A percentile compares a stretch with the other conserved stretches of the same genome.
Conservation (phyloP, 2,797 vertebrate genomes). For the Apogon hyalosoma region DNA sequence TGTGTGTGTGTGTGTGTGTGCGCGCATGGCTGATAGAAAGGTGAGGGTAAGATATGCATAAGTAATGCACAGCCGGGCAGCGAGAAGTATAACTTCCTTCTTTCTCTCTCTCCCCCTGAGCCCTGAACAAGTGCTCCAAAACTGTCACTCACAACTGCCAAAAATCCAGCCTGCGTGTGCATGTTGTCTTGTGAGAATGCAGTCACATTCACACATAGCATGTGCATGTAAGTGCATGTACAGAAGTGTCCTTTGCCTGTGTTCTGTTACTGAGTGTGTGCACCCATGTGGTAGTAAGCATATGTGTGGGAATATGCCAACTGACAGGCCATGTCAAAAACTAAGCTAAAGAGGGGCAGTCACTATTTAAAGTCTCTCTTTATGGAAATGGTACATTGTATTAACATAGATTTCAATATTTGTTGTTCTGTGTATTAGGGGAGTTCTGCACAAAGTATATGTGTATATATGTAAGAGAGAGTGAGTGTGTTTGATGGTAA, state of each 20-base stretch:
- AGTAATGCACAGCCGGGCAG: conserved; percentile 44
- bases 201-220: conserved; percentile 21
- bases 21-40: conserved; percentile 25
- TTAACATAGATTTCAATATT: conserved; percentile 41
- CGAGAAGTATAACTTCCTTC: conserved; percentile 21
- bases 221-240: background rate
- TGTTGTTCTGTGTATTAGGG: conserved; percentile 13
- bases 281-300: conserved; percentile 12
- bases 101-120: conserved; percentile 18
- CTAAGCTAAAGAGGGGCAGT: conserved; percentile 16
- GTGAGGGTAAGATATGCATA: conserved; percentile 47
- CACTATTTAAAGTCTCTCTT: conserved; percentile 18
- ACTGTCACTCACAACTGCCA: conserved; percentile 74
- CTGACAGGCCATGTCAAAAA: conserved; percentile 32
- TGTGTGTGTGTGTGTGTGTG: background rate
- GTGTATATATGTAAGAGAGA: conserved; percentile 15
- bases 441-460: background rate
- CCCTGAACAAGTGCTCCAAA: conserved; percentile 67
- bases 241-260: conserved; percentile 29
- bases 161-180: conserved; percentile 13
- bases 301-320: conserved; percentile 22
- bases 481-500: conserved; percentile 30
- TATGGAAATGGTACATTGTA: conserved; percentile 34
- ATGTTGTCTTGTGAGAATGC: conserved; percentile 24
- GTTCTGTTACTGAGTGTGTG: background rate